Evolutionary conservation across 2,888 invertebrate species (phyloP).

Genomic region (Brachypterus glaber): DNA sequence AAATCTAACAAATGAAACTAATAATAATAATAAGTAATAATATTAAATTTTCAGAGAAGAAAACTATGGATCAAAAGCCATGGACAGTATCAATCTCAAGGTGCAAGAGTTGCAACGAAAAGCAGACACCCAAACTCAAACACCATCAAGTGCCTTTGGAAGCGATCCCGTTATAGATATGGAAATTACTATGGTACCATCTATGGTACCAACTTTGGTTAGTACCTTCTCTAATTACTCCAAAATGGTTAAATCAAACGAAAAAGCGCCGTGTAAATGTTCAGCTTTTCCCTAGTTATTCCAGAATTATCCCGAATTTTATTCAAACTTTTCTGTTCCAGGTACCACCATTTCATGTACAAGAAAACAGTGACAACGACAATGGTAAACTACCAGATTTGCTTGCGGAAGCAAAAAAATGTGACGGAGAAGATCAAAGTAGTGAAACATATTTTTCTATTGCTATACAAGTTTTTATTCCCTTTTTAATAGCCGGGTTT

Average conservation of each 20-base stretch:
- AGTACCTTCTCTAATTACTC: too few species aligned
- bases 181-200: slow-evolving; percentile 34
- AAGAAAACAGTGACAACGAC: slow-evolving; percentile 36
- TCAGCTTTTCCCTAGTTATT: too few species aligned
- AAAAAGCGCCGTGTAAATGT: too few species aligned
- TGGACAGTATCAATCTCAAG: slow-evolving; percentile 39
- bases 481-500: slow-evolving; percentile 65
- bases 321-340: too few species aligned
- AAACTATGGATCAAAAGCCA: slow-evolving; percentile 39
- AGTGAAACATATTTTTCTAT: slow-evolving; percentile 52
- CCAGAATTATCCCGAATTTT: too few species aligned
- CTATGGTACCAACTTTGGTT: too few species aligned
- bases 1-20: not conserved
- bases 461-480: slow-evolving; percentile 58
- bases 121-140: slow-evolving; percentile 30
- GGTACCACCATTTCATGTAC: slow-evolving; percentile 21
- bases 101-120: slow-evolving; percentile 32
- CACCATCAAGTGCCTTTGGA: slow-evolving; percentile 37
- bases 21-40: slow-evolving; percentile 1
- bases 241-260: too few species aligned
- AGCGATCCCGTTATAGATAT: slow-evolving; percentile 31
- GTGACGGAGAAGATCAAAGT: slow-evolving; percentile 37
- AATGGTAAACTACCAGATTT: slow-evolving; percentile 47
- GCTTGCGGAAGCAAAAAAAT: slow-evolving; percentile 44
- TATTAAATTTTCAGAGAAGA: slow-evolving; percentile 30